Conservation (phyloP, 2,797 vertebrate genomes). For the Acanthornis magna region DNA sequence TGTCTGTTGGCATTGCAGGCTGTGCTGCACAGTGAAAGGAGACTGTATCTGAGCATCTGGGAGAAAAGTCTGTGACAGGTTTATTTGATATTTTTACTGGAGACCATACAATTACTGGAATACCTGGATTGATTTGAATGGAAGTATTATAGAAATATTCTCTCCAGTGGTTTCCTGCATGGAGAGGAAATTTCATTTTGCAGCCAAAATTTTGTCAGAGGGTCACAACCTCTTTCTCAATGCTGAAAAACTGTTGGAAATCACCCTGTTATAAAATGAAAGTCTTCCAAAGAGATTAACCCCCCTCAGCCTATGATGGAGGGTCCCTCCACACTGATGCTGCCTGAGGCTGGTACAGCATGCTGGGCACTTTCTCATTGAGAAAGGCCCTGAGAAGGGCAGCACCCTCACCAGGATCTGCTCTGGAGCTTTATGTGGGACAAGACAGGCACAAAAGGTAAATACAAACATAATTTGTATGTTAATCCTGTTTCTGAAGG, state of each 20-base stretch:
- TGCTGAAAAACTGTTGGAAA: conserved; percentile 43
- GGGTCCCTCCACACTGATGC: accelerated
- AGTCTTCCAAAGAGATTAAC: conserved; percentile 38
- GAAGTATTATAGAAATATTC: conserved; percentile 65
- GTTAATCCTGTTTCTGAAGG: background rate
- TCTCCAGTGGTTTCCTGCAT: conserved; percentile 55
- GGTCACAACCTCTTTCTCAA: conserved; percentile 52
- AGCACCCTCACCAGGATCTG: background rate
- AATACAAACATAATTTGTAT: background rate
- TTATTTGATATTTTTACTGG: conserved; percentile 69
- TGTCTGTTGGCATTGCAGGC: background rate
- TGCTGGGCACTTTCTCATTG: background rate
- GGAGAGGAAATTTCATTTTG: conserved; percentile 61
- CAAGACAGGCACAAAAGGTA: background rate
- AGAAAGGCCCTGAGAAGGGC: background rate
- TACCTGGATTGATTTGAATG: conserved; percentile 68
- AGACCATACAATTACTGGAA: conserved; percentile 67
- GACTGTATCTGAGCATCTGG: conserved; percentile 51
- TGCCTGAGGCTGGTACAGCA: background rate
- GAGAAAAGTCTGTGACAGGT: conserved; percentile 59
- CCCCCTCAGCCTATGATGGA: background rate
- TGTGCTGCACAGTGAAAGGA: conserved; percentile 28
- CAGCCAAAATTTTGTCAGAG: conserved; percentile 66
- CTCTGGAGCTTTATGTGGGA: background rate
- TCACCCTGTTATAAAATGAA: conserved; percentile 33